phyloP scores from a whole-genome alignment of 2,113 vertebrate genomes.

The Hemiscyllium ocellatum region DNA sequence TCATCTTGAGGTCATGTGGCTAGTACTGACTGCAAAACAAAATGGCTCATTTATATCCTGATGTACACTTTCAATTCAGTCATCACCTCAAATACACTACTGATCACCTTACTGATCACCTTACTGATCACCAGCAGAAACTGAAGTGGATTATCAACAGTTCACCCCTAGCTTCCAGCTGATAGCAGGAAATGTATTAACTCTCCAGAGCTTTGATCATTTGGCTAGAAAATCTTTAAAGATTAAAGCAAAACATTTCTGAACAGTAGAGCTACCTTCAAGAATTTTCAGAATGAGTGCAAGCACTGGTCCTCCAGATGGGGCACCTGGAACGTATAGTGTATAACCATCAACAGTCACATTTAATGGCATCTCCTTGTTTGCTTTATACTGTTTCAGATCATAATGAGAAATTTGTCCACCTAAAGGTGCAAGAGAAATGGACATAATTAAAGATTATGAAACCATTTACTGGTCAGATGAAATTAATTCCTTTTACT shows the following conservation, averaged over 20 bases:
- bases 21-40: background rate
- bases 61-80: background rate
- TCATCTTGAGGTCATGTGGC: background rate
- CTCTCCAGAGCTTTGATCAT: background rate
- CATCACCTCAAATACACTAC: background rate
- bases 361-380: slow-evolving; percentile 64
- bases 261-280: slow-evolving; percentile 57
- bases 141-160: background rate
- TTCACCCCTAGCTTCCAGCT: background rate
- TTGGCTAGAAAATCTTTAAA: background rate
- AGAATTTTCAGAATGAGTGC: slow-evolving; percentile 84
- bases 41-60: background rate
- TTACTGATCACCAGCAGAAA: background rate
- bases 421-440: slow-evolving; percentile 55
- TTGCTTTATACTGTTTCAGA: slow-evolving; percentile 63
- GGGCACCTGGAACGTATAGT: slow-evolving; percentile 69
- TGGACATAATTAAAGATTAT: background rate
- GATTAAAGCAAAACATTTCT: background rate
- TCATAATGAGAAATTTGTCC: slow-evolving; percentile 80
- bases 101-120: background rate
- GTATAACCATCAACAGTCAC: slow-evolving; percentile 63
- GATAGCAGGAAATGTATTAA: background rate
- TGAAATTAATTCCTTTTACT: background rate
- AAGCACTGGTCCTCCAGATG: slow-evolving; percentile 82
- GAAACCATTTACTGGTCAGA: background rate